Conservation (phyloP, 92 coral and sea anemone species). For the Palythoa grandiflora region DNA sequence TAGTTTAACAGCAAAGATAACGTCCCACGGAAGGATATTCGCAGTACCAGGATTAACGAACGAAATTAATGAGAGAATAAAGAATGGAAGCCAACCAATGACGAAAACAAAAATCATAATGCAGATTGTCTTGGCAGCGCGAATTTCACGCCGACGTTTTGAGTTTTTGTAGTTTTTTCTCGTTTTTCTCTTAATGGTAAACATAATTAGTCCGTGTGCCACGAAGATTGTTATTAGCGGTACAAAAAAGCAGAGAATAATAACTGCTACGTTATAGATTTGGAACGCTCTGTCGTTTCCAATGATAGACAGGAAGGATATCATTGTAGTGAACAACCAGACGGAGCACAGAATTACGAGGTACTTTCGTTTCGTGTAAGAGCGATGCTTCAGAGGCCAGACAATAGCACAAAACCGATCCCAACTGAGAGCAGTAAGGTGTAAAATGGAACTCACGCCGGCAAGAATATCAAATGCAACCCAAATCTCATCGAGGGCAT, state of each 20-base stretch:
- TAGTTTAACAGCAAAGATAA: conserved; percentile 66
- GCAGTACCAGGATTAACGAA: conserved; percentile 32
- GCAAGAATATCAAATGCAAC: conserved; percentile 79
- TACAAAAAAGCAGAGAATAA: conserved; percentile 71
- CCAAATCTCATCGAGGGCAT: conserved; percentile 61
- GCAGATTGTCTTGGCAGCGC: conserved; percentile 78
- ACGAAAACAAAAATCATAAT: conserved; percentile 75
- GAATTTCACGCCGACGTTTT: conserved; percentile 60
- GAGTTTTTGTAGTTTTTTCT: conserved; percentile 47
- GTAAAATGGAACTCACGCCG: conserved; percentile 82
- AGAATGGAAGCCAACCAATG: conserved; percentile 85
- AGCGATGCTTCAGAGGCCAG: conserved; percentile 81
- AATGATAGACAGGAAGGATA: conserved; percentile 68
- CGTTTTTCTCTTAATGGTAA: conserved; percentile 56
- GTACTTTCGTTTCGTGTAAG: conserved; percentile 71
- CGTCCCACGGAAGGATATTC: conserved; percentile 31
- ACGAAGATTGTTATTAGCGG: conserved; percentile 68
- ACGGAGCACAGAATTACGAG: conserved; percentile 60
- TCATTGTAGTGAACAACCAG: conserved; percentile 67
- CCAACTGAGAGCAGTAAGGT: conserved; percentile 84
- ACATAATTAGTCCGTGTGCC: conserved; percentile 70
- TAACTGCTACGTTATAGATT: conserved; percentile 73
- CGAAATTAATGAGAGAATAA: conserved; percentile 60
- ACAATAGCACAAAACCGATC: conserved; percentile 84
- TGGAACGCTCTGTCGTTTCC: conserved; percentile 64